These are phyloP conservation scores for Myoxocephalus aenaeus DNA, from an alignment of 2,797 vertebrate genomes.

Conservation along the genomic window DNA sequence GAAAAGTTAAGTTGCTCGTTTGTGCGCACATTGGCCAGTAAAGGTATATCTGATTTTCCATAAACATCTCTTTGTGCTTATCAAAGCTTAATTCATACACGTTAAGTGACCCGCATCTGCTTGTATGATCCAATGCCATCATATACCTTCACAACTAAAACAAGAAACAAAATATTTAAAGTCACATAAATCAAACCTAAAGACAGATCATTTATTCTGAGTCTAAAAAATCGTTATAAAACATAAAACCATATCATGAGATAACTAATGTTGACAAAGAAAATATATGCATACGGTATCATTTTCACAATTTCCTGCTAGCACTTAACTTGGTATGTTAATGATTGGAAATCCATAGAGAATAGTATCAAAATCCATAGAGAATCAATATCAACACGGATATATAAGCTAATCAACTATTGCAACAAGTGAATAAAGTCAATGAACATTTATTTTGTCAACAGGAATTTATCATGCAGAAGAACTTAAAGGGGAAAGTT, in stretches of 20 bases:
- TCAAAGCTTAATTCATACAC: conserved; percentile 1
- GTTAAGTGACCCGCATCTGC: background rate
- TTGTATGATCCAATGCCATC: background rate
- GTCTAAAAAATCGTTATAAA: background rate
- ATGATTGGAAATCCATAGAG: background rate
- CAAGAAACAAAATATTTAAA: background rate
- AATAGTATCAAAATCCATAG: background rate
- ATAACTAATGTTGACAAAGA: background rate
- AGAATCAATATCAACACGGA: background rate
- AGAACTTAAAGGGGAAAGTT: background rate
- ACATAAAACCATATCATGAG: background rate
- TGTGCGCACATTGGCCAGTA: background rate
- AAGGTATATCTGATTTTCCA: background rate
- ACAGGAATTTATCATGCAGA: background rate
- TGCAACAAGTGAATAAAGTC: background rate
- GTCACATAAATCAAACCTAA: background rate
- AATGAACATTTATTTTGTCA: background rate
- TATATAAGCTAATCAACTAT: background rate
- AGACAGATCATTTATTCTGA: background rate
- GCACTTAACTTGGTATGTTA: background rate
- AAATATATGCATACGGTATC: background rate
- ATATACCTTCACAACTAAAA: conserved; percentile 15
- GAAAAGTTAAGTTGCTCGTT: background rate
- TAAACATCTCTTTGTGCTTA: background rate
- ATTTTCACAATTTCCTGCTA: background rate